These are phyloP conservation scores for Neodiprion lecontei DNA, from an alignment of 1,140 invertebrate genomes.

Conservation along the genomic window DNA sequence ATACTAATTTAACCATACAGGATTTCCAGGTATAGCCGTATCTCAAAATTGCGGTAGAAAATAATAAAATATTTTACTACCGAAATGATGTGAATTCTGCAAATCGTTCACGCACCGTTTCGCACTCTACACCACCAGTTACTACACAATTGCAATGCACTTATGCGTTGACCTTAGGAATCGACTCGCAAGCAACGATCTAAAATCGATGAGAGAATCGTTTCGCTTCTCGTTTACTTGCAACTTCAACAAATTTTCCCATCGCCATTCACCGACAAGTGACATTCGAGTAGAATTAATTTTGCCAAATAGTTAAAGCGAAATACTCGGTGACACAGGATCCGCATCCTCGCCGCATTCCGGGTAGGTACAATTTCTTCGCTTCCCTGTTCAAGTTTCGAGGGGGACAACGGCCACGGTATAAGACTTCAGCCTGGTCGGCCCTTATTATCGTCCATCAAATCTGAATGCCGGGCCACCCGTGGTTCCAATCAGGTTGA, in stretches of 20 bases:
- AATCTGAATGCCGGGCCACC: slow-evolving; percentile 3
- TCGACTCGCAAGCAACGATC: background rate
- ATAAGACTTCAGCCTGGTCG: background rate
- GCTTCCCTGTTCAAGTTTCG: background rate
- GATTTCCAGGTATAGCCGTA: background rate
- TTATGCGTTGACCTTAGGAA: background rate
- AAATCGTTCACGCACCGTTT: background rate
- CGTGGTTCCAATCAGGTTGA: background rate
- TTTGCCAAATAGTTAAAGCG: background rate
- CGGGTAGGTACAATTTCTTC: background rate
- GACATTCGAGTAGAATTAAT: background rate
- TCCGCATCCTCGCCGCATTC: background rate
- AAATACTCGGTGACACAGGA: background rate
- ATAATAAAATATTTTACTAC: background rate
- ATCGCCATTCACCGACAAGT: background rate
- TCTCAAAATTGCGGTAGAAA: background rate
- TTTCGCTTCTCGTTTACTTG: no score
- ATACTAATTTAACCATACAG: background rate
- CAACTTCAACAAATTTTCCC: background rate
- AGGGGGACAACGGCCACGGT: background rate
- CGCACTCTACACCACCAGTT: background rate
- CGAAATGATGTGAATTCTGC: background rate
- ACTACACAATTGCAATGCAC: no score
- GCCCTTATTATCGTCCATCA: background rate
- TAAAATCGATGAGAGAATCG: background rate